A percentile compares a stretch with the other conserved stretches of the same genome.
Conservation (phyloP, 2,888 invertebrate genomes). For the Lysandra bellargus region DNA sequence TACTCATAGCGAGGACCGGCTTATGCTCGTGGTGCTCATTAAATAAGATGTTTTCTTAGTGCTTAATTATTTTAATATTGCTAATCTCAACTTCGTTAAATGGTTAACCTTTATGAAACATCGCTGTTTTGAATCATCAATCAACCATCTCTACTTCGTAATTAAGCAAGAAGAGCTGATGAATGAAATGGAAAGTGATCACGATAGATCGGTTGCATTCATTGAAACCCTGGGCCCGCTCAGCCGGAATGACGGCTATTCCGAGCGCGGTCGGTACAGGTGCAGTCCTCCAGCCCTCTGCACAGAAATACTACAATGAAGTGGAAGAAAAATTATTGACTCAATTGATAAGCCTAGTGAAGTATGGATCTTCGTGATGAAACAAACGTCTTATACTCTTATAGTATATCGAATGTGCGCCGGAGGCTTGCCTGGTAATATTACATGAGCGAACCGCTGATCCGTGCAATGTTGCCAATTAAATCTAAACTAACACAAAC, state of each 20-base stretch:
- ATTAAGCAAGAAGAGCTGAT: neutral
- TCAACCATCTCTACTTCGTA: neutral
- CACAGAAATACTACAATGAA: constrained; percentile 35
- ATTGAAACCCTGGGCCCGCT: constrained; percentile 39
- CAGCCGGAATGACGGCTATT: constrained; percentile 41
- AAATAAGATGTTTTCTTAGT: no score
- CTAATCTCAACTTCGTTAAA: no score
- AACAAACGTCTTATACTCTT: neutral
- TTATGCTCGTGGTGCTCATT: neutral
- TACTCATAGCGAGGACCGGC: no score
- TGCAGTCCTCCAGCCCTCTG: constrained; percentile 20
- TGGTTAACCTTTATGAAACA: no score
- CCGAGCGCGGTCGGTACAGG: constrained; percentile 29
- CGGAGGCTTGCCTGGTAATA: neutral
- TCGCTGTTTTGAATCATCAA: no score
- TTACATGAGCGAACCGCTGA: neutral
- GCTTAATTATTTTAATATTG: no score
- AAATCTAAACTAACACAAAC: constrained; percentile 16
- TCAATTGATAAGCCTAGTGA: neutral
- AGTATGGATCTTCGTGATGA: neutral
- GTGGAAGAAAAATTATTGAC: neutral
- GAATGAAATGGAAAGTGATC: constrained; percentile 42
- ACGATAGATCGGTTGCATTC: constrained; percentile 42
- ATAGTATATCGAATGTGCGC: neutral
- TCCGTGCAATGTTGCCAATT: constrained; percentile 6